Evolutionary conservation across 2,113 vertebrate species (phyloP), one percentile per base, ranked within the genome.

Genomic region (Mesocricetus auratus): DNA sequence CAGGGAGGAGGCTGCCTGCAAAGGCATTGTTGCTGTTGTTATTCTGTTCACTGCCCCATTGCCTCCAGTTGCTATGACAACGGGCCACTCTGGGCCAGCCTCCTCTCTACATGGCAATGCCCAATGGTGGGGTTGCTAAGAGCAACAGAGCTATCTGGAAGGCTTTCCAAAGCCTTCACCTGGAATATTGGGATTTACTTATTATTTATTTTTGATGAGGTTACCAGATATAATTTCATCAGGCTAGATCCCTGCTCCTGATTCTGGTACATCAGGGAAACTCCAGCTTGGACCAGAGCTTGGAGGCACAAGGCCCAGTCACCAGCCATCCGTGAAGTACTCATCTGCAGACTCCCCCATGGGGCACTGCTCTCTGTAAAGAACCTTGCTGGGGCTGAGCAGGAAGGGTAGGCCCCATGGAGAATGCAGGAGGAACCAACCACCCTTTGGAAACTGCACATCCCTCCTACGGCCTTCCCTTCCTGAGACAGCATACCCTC

Each of bases 41-140:
- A 98, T 98, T 98, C 98, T 95, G 98, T 98, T 98, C 98, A 98
- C 98, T 98, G 97, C 98, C 98, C 98, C 97, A 95, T 86, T 15
- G 86, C 97, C 97, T 98, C 96, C 98, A 78, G 98, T 98, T 98
- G 97, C 98, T 97, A 97, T 98, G 98, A 97, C 95, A 97, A 98
- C 97, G 73, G 96, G 97, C 96, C 98, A 93, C 97, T 97, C 97
- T 92, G 91, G 94, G 98, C 97, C 97, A 97, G 88, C 93, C 92
- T 77, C 19, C 1, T 96, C 94, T 98, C 96, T 96, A 95, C 69
- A 39, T 94, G 97, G 96, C 98, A 97, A 89, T 96, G 94, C 94
- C 94, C 82, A 31, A 92, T 94, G 96, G 97, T 96, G 86, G 93
- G 78, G 98, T 98, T 98, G 98, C 98, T 97, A 98, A 91, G 94